These are phyloP conservation scores for Hylaeus anthracinus DNA, from an alignment of 1,140 invertebrate genomes.

Conservation along the genomic window DNA sequence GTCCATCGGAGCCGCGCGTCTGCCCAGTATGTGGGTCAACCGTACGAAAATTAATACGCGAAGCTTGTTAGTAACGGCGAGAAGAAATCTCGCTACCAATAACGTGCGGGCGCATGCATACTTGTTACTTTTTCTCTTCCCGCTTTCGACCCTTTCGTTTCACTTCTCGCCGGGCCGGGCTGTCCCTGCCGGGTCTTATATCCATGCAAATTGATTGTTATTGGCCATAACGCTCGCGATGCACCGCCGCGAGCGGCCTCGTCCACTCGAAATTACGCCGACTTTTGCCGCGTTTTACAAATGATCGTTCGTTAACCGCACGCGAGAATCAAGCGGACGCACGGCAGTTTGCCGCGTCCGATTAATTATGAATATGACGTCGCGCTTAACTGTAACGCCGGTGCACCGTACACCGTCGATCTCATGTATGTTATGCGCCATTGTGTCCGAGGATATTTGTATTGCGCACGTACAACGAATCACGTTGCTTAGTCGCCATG, in stretches of 20 bases:
- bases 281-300: conserved; percentile 30
- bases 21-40: conserved; percentile 39
- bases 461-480: conserved; percentile 21
- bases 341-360: conserved; percentile 16
- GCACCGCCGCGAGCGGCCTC: not conserved
- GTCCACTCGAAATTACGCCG: conserved; percentile 33
- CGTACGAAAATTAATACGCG: conserved; percentile 53
- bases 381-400: conserved; percentile 55
- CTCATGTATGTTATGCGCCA: conserved; percentile 52
- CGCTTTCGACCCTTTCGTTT: not conserved
- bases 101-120: not conserved
- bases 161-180: conserved; percentile 25
- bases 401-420: conserved; percentile 26
- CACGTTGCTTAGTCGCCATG: conserved; percentile 24
- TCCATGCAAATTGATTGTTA: conserved; percentile 64
- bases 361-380: conserved; percentile 58
- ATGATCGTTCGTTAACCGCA: conserved; percentile 26
- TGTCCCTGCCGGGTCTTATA: conserved; percentile 45
- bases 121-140: conserved; percentile 3
- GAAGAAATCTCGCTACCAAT: conserved; percentile 17
- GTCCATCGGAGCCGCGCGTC: conserved; percentile 1
- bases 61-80: conserved; percentile 47
- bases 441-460: conserved; percentile 53
- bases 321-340: not conserved
- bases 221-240: conserved; percentile 48